Evolutionary conservation across 2,888 invertebrate genomes (phyloP).

Genomic region (Tenthredo notha): DNA sequence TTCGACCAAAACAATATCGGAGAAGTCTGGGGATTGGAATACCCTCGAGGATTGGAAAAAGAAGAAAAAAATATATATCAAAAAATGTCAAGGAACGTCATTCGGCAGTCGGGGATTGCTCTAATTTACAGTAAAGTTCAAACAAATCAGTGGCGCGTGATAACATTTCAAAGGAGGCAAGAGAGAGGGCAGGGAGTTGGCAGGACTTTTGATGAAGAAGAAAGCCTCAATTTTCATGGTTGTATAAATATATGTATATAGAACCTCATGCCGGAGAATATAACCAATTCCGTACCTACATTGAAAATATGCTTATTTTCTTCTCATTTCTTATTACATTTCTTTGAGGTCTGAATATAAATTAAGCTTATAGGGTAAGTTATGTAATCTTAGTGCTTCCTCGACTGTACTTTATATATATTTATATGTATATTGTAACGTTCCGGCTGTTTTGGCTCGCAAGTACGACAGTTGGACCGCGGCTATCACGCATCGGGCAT

Average conservation of each 20-base stretch:
- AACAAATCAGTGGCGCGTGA: slow-evolving; percentile 25
- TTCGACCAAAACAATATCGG: background rate
- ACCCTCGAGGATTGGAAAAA: background rate
- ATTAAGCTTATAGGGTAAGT: background rate
- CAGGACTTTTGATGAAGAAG: slow-evolving; percentile 20
- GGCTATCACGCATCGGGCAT: too few relatives aligned
- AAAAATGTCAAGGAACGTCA: slow-evolving; percentile 23
- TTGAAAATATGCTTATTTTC: slow-evolving; percentile 26
- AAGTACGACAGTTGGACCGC: too few relatives aligned
- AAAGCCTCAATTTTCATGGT: slow-evolving; percentile 34
- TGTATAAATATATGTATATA: slow-evolving; percentile 15
- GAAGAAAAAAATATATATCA: background rate
- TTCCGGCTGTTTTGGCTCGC: too few relatives aligned
- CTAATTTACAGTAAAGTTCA: slow-evolving; percentile 36
- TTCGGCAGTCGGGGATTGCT: background rate
- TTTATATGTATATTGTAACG: too few relatives aligned
- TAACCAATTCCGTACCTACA: slow-evolving; percentile 31
- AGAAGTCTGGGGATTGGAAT: background rate
- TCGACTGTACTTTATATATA: background rate
- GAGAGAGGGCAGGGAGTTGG: background rate
- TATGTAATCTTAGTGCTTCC: background rate
- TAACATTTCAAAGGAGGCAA: slow-evolving; percentile 19
- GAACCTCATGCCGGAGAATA: background rate
- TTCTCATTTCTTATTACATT: background rate
- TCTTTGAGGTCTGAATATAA: background rate